Evolutionary conservation across 2,113 vertebrate genomes (phyloP), one percentile per base, ranked within the genome.

Genomic region (Coptodon bakossiorum): DNA sequence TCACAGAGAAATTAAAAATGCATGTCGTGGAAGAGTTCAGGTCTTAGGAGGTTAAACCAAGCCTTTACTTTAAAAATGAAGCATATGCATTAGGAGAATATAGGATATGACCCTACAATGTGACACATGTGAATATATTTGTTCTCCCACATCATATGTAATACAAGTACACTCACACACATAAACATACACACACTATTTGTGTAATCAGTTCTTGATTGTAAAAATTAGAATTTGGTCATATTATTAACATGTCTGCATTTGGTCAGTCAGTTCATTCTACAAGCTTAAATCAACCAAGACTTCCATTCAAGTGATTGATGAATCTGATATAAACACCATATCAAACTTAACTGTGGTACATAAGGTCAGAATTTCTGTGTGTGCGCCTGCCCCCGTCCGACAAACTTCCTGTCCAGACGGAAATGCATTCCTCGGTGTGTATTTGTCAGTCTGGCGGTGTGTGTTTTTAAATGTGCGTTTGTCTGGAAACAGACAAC

Each of bases 331-430:
- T 50, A 27, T 29, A 76, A 50, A 31, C 71, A 27, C 13, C 12
- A 31, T 50, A 78, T 50, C 16, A 24, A 11, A 50, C 6, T 34
- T 68, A 43, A 54, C 34, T 29, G 13, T 7, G 6, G 14, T 9
- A 59, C 27, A 3, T 86, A 36, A 68, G 82, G 54, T 38, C 2
- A 71, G 27, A 78, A 3, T 80, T 79, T 66, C 24, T 57, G n/a
- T 61, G 27, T 83, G 22, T 61, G 29, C 61, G 38, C 45, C 86
- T 85, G 84, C 27, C 9, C 34, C 50, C 45, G 82, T 80, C 90
- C 61, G 19, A 86, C 78, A 81, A 84, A 89, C 93, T 95, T 96
- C 93, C 93, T 94, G 94, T 93, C 94, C 93, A 96, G 95, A 94
- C 95, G 94, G 92, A 96, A 96, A 93, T 88, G 16, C 92, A 94